Base-by-base conservation (phyloP, 2,797 vertebrate genomes). In the Pseudochromis fuscus region DNA sequence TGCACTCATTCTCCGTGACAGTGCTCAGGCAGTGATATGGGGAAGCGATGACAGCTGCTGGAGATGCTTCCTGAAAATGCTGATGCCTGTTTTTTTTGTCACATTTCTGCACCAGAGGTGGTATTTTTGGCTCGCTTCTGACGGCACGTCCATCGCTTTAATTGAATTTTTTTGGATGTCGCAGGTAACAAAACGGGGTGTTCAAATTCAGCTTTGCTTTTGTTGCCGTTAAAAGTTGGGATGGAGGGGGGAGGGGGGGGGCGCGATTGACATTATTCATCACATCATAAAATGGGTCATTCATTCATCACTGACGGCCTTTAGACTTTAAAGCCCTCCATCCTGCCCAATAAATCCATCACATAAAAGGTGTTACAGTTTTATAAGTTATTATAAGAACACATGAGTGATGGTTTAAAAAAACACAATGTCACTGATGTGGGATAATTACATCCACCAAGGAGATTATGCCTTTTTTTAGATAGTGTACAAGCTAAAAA, bases 1-100 rank as follows among this genome's bases (percentile, higher is more conserved):
- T 48, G 59, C 78, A 60, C 77, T 89, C 83, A 81, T 76, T 85
- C 55, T 59, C 75, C 45, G 83, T 77, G 87, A 86, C 75, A 80
- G 73, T 46, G 53, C 77, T 75, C 69, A 72, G 68, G 21, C 72
- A n/a, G 49, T 77, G 86, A 86, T 79, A 73, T 49, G 35, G 53
- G 60, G 62, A 71, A 53, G 76, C 30, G 66, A 61, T 58, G 85
- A 89, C 85, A 87, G 83, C 84, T 67, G 74, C 79, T 48, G 18
- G 63, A 77, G 58, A 82, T 31, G 50, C 42, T 82, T 84, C 60
- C 67, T 50, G 44, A 81, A 77, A 82, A 85, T 56, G 65, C 67
- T 13, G 23, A 82, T 45, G 55, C 28, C 25, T 23, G 18, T 55
- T 62, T 62, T 24, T 61, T 42, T 65, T 16, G 3, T 38, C 37